Conservation (phyloP, 2,113 vertebrate genomes). For the Aptenodytes forsteri region DNA sequence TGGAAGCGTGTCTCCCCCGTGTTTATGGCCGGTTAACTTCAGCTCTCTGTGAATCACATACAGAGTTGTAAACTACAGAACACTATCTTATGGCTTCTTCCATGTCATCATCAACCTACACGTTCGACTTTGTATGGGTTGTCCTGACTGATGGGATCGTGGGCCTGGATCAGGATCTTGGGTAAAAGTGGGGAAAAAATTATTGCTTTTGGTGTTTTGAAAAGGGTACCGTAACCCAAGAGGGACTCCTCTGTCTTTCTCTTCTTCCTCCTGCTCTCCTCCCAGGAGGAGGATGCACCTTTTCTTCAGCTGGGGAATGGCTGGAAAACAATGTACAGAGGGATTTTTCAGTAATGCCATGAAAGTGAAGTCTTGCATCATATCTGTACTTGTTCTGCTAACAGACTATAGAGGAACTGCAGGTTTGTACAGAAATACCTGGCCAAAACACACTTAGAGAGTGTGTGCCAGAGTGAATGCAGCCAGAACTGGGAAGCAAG, state of each 20-base stretch:
- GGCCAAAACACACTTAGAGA: neutral
- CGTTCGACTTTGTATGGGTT: neutral
- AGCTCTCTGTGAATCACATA: neutral
- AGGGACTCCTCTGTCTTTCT: no score
- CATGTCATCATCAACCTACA: neutral
- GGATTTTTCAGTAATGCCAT: neutral
- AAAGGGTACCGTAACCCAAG: no score
- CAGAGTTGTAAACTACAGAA: neutral
- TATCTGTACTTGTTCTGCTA: neutral
- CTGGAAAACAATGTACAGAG: neutral
- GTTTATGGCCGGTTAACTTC: neutral
- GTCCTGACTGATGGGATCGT: neutral
- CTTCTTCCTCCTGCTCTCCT: neutral
- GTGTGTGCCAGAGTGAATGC: neutral
- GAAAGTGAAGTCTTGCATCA: fast-evolving
- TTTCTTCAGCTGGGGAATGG: neutral
- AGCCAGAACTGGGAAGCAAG: neutral
- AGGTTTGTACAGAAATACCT: neutral
- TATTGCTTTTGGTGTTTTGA: neutral
- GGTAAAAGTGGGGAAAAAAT: neutral
- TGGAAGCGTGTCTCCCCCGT: neutral
- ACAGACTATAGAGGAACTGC: neutral
- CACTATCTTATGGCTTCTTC: neutral
- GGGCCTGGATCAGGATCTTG: neutral
- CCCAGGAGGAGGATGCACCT: neutral